These are phyloP conservation scores for Pygoscelis antarcticus DNA, from an alignment of 2,113 vertebrate genomes.

Conservation along the genomic window DNA sequence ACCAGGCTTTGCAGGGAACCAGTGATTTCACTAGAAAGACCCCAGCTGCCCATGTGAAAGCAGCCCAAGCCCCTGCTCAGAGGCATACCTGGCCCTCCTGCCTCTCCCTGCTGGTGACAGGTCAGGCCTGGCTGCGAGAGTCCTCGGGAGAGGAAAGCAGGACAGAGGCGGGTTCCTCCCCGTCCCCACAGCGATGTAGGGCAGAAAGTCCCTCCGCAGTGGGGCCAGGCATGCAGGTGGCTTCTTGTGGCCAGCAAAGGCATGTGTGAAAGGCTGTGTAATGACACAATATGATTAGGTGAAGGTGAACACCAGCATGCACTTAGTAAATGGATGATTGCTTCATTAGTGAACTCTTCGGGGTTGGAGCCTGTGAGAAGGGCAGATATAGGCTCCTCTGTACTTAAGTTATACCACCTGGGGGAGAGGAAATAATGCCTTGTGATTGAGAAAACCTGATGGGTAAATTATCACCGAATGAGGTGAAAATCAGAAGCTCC, in stretches of 20 bases:
- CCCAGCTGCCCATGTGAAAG: not conserved
- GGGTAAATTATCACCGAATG: not conserved
- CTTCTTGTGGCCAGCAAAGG: not conserved
- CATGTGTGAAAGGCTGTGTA: not conserved
- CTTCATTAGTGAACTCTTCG: not conserved
- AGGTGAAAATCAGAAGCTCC: not conserved
- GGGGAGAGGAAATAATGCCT: not conserved
- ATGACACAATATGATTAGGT: rapidly evolving
- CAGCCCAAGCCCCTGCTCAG: not conserved
- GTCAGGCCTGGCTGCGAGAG: not conserved
- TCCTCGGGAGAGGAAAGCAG: not conserved
- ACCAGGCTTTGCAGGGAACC: not conserved
- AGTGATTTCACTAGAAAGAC: not conserved
- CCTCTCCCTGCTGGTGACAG: not conserved
- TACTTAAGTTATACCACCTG: not conserved
- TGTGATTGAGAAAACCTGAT: not conserved
- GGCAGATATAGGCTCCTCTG: not conserved
- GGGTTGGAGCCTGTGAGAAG: not conserved
- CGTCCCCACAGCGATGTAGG: rapidly evolving
- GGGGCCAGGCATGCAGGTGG: rapidly evolving
- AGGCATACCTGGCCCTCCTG: rapidly evolving
- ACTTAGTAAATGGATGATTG: not conserved
- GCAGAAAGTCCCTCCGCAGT: not conserved
- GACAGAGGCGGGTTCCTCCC: not conserved
- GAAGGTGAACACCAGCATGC: not conserved